Evolutionary conservation across 2,888 invertebrate species (phyloP).

Genomic region (Danaus chrysippus): DNA sequence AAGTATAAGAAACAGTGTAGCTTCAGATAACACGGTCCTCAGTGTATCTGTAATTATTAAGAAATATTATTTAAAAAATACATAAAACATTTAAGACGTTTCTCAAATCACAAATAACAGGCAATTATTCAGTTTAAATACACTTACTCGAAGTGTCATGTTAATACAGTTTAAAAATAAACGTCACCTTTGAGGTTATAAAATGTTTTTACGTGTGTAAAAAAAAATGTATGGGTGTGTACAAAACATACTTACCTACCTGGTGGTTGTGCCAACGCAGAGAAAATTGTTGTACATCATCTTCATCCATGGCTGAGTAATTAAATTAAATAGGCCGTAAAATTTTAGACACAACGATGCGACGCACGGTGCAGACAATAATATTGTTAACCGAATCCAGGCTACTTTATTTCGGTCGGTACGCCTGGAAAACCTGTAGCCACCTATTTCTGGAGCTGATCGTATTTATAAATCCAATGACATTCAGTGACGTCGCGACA

Average conservation of each 20-base stretch:
- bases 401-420: slow-evolving; percentile 78
- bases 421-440: slow-evolving; percentile 80
- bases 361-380: slow-evolving; percentile 67
- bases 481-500: slow-evolving; percentile 77
- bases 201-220: slow-evolving; percentile 21
- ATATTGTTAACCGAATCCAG: slow-evolving; percentile 79
- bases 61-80: slow-evolving; percentile 31
- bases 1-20: slow-evolving; percentile 32
- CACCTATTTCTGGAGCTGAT: slow-evolving; percentile 80
- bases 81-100: slow-evolving; percentile 16
- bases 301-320: slow-evolving; percentile 74
- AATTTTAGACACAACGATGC: slow-evolving; percentile 50
- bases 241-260: slow-evolving; percentile 77
- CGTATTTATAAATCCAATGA: slow-evolving; percentile 79
- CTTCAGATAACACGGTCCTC: slow-evolving; percentile 40
- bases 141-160: slow-evolving; percentile 12
- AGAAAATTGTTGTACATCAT: slow-evolving; percentile 87
- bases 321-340: slow-evolving; percentile 47
- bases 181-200: slow-evolving; percentile 16
- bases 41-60: slow-evolving; percentile 39
- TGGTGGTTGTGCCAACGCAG: slow-evolving; percentile 92
- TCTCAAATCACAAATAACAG: slow-evolving; percentile 13
- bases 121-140: slow-evolving; percentile 4
- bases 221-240: slow-evolving; percentile 51
- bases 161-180: slow-evolving; percentile 13